Evolutionary conservation across 2,113 vertebrate species (phyloP), one percentile per base, ranked within the genome.

Genomic region (Oceanodroma tethys): DNA sequence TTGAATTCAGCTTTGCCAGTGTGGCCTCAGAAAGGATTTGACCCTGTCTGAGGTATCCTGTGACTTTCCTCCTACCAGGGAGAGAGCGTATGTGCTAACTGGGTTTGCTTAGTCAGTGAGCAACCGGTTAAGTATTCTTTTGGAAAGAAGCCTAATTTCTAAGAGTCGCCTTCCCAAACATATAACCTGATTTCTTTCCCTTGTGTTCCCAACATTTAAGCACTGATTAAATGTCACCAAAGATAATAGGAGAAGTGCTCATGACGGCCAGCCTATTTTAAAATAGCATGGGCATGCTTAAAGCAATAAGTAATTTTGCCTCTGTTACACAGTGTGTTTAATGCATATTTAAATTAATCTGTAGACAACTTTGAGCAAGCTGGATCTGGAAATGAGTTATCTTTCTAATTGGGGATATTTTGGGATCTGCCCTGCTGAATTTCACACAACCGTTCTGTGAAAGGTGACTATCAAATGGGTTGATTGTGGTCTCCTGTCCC

Each of bases 211-310:
- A 94, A 93, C 86, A 93, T 91, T 95, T 97, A 96, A 91, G 78
- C 93, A 95, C 91, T 96, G 91, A 95, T 96, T 97, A 96, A 96
- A 96, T 97, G 96, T 97, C 96, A 96, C 96, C 95, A 90, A 95
- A 96, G 96, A 96, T 96, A 97, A 97, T 96, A 96, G 95, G 90
- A 96, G 96, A 94, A 96, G 95, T 93, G 96, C 81, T 95, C 92
- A 96, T 93, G 93, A 96, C 81, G 92, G 92, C 96, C 96, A 91
- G 90, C 62, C 95, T 96, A 94, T 96, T 97, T 96, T 96, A 96
- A 97, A 96, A 95, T 95, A 96, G 95, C 95, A 92, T 95, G 95
- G 95, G 96, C 92, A 96, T 97, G 96, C 94, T 97, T 97, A 97
- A 93, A 97, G 93, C 91, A 95, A 95, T 93, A 97, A 97, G 93